phyloP scores from a whole-genome alignment of 2,888 invertebrate genomes.

The Cataglyphis livida region DNA sequence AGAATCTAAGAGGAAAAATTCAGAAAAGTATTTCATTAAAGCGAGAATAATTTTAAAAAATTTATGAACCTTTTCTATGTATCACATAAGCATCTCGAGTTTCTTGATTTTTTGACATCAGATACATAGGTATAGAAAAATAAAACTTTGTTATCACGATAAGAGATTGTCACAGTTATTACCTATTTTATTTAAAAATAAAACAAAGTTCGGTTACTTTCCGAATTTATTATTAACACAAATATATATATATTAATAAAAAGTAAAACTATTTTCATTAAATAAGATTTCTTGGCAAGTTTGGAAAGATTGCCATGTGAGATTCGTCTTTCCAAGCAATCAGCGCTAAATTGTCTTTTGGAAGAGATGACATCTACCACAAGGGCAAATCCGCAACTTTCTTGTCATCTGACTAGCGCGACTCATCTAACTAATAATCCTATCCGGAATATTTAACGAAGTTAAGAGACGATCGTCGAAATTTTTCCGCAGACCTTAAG shows the following conservation, averaged over 20 bases:
- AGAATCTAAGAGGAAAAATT: neutral
- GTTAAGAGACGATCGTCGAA: neutral
- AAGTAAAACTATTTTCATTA: neutral
- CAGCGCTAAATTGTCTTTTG: neutral
- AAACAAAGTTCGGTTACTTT: too few relatives aligned
- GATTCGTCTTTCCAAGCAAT: neutral
- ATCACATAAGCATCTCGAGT: neutral
- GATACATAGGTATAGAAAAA: neutral
- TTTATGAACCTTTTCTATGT: neutral
- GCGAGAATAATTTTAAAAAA: neutral
- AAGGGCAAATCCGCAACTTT: neutral
- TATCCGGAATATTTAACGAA: constrained; percentile 11
- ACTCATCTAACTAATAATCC: constrained; percentile 16
- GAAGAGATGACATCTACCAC: neutral
- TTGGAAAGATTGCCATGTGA: neutral
- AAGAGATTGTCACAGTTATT: neutral
- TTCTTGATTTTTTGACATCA: neutral
- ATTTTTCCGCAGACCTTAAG: constrained; percentile 51
- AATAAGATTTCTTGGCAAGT: neutral
- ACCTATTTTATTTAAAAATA: neutral
- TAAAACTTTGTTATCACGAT: neutral
- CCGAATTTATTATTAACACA: too few relatives aligned
- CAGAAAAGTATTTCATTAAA: neutral
- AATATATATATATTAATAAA: too few relatives aligned
- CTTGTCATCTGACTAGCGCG: neutral